phyloP scores from a whole-genome alignment of 2,797 vertebrate genomes.

The Hypotaenidia okinawae region DNA sequence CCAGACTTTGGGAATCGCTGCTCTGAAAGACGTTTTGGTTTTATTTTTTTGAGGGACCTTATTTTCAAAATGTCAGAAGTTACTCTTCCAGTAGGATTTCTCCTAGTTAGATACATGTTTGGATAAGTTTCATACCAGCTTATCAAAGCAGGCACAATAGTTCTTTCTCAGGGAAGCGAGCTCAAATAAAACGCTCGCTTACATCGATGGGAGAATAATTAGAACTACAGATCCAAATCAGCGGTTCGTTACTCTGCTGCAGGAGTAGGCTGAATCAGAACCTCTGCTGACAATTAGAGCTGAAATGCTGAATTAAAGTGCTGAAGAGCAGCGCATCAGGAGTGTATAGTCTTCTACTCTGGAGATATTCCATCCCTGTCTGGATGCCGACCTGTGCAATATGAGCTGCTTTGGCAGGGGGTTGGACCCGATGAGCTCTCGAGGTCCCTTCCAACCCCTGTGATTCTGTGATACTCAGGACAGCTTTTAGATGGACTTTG shows the following conservation, averaged over 20 bases:
- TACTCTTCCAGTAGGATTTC: not conserved
- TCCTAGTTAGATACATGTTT: slow-evolving; percentile 18
- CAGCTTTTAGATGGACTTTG: not conserved
- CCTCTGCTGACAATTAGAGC: not conserved
- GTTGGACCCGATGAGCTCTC: no score
- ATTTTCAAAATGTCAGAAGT: not conserved
- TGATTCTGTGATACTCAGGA: not conserved
- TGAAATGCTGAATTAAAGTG: not conserved
- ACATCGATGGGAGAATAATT: slow-evolving; percentile 19
- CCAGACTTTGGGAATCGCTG: not conserved
- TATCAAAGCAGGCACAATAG: not conserved
- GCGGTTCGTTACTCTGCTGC: not conserved
- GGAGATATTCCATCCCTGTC: no score
- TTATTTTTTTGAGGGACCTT: not conserved
- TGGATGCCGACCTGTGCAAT: no score
- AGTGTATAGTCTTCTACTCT: not conserved
- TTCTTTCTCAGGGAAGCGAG: not conserved
- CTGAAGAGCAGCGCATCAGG: not conserved
- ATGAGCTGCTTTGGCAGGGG: no score
- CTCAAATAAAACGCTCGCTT: slow-evolving; percentile 13
- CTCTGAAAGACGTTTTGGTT: not conserved
- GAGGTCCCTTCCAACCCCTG: no score
- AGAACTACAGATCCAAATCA: slow-evolving; percentile 16
- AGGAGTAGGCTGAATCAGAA: slow-evolving; percentile 20
- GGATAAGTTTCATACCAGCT: not conserved